Conservation (phyloP, 2,113 vertebrate species). For the Erythrocebus patas region DNA sequence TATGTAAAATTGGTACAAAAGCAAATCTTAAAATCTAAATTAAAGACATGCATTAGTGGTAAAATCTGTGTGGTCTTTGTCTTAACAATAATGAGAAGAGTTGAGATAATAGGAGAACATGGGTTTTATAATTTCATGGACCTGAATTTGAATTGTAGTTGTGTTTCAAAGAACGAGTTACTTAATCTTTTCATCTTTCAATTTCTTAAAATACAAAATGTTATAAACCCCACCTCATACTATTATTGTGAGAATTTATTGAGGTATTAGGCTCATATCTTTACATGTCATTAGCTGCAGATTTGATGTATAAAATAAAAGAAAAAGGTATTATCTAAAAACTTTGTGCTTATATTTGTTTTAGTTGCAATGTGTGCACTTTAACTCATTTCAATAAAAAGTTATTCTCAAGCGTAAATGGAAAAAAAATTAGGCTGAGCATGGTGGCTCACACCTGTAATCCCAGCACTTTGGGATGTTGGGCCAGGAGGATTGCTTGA, state of each 20-base stretch:
- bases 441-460: too few relatives aligned
- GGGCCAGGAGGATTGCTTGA: too few relatives aligned
- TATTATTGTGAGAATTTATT: not conserved
- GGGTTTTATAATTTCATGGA: too few relatives aligned
- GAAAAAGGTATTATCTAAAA: not conserved
- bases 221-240: not conserved
- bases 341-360: not conserved
- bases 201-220: not conserved
- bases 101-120: too few relatives aligned
- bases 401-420: not conserved
- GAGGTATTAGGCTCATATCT: not conserved
- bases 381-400: constrained; percentile 15
- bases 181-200: not conserved
- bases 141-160: not conserved
- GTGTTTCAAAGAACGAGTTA: not conserved
- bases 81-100: not conserved
- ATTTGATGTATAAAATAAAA: not conserved
- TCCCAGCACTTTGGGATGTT: too few relatives aligned
- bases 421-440: not conserved
- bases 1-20: not conserved
- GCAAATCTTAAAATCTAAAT: not conserved
- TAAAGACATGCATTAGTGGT: not conserved
- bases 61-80: not conserved
- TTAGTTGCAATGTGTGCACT: not conserved
- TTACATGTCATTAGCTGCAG: not conserved